Percentiles rank a stretch among this genome's conserved stretches.
Conservation (phyloP, 2,888 invertebrate species). For the Diarsia mendica region DNA sequence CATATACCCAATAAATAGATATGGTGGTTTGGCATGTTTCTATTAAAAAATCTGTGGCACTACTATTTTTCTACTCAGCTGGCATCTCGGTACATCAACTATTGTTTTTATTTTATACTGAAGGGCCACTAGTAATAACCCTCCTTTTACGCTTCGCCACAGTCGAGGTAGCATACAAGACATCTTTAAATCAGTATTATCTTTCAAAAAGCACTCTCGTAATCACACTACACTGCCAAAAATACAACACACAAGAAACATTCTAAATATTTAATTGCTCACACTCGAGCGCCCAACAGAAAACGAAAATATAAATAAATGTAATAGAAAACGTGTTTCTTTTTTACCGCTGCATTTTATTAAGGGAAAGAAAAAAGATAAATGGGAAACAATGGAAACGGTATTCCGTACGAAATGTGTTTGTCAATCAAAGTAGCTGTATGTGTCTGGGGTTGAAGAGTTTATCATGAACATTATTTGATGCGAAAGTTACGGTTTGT, state of each 20-base stretch:
- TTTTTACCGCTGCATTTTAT: conserved; percentile 68
- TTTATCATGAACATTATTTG: conserved; percentile 19
- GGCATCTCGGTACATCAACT: background rate
- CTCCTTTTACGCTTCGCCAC: too few species aligned
- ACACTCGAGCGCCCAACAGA: conserved; percentile 20
- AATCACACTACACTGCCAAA: background rate
- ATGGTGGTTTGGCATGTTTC: background rate
- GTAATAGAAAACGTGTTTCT: conserved; percentile 41
- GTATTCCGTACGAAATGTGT: conserved; percentile 57
- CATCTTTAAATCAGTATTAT: background rate
- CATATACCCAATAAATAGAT: background rate
- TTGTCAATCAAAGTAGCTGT: conserved; percentile 66
- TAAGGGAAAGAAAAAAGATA: conserved; percentile 62
- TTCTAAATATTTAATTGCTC: conserved; percentile 44
- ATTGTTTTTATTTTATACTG: background rate
- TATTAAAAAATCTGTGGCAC: background rate
- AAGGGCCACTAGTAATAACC: background rate
- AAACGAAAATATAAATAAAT: conserved; percentile 55
- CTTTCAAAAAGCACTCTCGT: background rate
- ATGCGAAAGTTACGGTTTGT: conserved; percentile 13
- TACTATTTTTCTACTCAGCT: background rate
- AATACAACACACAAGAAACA: background rate
- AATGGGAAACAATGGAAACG: conserved; percentile 56
- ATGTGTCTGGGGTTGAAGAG: conserved; percentile 27
- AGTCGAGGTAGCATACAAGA: too few species aligned